Evolutionary conservation across 2,113 vertebrate genomes (phyloP).

Genomic region (Hippocampus zosterae): DNA sequence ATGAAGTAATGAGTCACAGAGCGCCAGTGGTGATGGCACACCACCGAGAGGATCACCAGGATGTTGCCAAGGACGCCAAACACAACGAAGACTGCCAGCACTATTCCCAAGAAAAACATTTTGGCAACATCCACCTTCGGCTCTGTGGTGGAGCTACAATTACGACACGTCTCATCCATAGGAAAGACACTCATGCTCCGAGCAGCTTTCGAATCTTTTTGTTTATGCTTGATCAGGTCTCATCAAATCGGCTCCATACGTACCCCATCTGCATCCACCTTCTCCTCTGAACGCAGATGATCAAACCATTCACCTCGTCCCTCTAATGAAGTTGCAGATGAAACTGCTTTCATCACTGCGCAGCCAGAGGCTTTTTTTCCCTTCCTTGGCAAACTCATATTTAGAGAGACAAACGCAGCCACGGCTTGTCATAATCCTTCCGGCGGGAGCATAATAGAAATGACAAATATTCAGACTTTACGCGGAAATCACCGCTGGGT

Average conservation of each 20-base stretch:
- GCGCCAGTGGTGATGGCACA: slow-evolving; percentile 86
- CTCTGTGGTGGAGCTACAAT: slow-evolving; percentile 76
- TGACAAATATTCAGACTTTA: slow-evolving; percentile 11
- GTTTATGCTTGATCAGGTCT: slow-evolving; percentile 6
- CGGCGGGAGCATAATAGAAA: slow-evolving; percentile 13
- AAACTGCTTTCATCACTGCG: background rate
- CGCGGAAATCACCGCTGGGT: slow-evolving; percentile 14
- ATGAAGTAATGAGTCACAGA: slow-evolving; percentile 94
- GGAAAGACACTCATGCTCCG: slow-evolving; percentile 65
- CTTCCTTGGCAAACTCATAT: slow-evolving; percentile 19
- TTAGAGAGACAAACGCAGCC: slow-evolving; percentile 10
- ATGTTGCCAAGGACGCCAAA: slow-evolving; percentile 93
- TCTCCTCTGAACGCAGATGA: slow-evolving; percentile 9
- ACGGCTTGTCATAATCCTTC: slow-evolving; percentile 24
- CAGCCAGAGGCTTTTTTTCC: slow-evolving; percentile 9
- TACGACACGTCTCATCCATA: slow-evolving; percentile 71
- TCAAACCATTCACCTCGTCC: slow-evolving; percentile 22
- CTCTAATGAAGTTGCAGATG: slow-evolving; percentile 26
- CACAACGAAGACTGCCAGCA: slow-evolving; percentile 82
- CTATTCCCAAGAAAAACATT: slow-evolving; percentile 77
- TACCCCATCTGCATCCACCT: background rate
- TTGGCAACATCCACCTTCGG: slow-evolving; percentile 75
- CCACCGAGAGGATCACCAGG: slow-evolving; percentile 90
- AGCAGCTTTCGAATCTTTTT: slow-evolving; percentile 34
- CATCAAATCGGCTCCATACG: background rate